phyloP scores from a whole-genome alignment of 2,113 vertebrate genomes.

The Variabilichromis moorii region DNA sequence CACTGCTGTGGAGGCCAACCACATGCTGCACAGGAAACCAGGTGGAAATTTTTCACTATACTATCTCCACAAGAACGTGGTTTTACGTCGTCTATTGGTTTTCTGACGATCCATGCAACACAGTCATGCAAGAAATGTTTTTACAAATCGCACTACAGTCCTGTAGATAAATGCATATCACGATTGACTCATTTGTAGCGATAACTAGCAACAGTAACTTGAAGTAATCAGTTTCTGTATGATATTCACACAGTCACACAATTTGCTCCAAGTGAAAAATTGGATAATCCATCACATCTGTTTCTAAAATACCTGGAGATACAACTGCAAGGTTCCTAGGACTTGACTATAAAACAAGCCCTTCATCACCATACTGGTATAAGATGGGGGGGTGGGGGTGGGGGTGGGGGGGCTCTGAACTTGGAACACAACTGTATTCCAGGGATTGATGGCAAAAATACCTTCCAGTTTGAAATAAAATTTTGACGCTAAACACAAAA shows the following conservation, averaged over 20 bases:
- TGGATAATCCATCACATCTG: neutral
- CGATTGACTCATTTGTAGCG: rapidly evolving
- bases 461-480: neutral
- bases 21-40: conserved; percentile 88
- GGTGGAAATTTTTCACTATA: conserved; percentile 63
- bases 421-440: neutral
- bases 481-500: neutral
- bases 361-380: neutral
- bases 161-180: rapidly evolving
- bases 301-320: neutral
- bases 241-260: neutral
- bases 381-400: neutral
- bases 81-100: neutral
- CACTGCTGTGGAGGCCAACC: conserved; percentile 89
- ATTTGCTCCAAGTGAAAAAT: neutral
- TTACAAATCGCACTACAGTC: neutral
- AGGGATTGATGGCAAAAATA: rapidly evolving
- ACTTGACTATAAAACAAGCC: neutral
- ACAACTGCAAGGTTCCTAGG: neutral
- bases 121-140: neutral
- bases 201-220: neutral
- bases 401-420: neutral
- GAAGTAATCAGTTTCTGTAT: neutral
- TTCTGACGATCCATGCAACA: neutral
- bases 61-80: neutral